These are phyloP conservation scores for Amblyjoppa fuscipennis DNA, from an alignment of 2,888 invertebrate species.

Conservation along the genomic window DNA sequence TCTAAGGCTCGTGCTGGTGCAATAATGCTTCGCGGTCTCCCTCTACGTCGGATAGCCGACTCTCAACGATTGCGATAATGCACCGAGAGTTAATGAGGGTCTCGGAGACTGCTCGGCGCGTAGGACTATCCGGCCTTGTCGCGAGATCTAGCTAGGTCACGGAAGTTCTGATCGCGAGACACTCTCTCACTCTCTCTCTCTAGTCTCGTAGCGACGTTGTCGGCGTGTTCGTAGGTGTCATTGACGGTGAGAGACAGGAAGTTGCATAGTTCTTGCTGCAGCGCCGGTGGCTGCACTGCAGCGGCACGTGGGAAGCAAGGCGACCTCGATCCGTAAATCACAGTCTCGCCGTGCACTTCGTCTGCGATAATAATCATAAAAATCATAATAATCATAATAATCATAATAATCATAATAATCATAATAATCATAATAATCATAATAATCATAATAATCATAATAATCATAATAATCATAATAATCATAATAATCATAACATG, in stretches of 20 bases:
- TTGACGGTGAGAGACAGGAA: constrained; percentile 65
- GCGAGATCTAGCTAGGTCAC: constrained; percentile 65
- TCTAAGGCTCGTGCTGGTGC: constrained; percentile 1
- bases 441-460: not conserved
- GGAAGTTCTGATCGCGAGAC: constrained; percentile 59
- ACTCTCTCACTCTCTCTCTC: constrained; percentile 13
- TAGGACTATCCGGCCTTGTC: constrained; percentile 63
- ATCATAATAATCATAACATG: constrained; percentile 3
- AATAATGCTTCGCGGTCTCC: not conserved
- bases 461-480: not conserved
- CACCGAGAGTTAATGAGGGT: constrained; percentile 60
- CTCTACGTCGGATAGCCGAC: not conserved
- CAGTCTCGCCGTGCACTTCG: constrained; percentile 26
- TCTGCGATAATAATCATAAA: not conserved
- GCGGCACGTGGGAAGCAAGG: constrained; percentile 60
- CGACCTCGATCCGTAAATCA: constrained; percentile 68
- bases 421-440: not conserved
- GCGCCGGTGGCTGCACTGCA: constrained; percentile 15
- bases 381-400: no score
- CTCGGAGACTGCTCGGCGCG: constrained; percentile 57
- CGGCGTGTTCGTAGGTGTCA: constrained; percentile 66
- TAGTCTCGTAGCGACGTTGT: constrained; percentile 24
- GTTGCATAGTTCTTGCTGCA: constrained; percentile 37
- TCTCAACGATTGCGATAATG: constrained; percentile 55
- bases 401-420: no score